Evolutionary conservation across 2,888 invertebrate genomes (phyloP).

Genomic region (Tortricodes alternella): DNA sequence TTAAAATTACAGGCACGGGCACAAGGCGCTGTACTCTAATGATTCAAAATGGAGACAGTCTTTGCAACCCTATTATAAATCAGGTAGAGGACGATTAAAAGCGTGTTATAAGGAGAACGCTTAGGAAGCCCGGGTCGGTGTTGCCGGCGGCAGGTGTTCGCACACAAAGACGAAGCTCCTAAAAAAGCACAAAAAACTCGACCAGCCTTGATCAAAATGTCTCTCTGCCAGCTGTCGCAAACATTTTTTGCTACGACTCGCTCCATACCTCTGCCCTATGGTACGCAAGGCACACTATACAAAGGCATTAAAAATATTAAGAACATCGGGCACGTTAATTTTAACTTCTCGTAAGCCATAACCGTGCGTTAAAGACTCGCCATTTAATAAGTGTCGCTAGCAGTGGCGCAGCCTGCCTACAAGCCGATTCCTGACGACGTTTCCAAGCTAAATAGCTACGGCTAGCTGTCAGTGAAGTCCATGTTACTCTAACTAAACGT

Average conservation of each 20-base stretch:
- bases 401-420: too few species aligned
- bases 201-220: slow-evolving; percentile 54
- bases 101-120: slow-evolving; percentile 22
- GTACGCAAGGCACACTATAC: background rate
- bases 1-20: too few species aligned
- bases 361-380: too few species aligned
- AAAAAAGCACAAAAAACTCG: slow-evolving; percentile 45
- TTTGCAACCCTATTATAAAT: slow-evolving; percentile 31
- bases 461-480: too few species aligned
- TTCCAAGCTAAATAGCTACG: too few species aligned
- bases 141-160: slow-evolving; percentile 59
- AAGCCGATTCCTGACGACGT: too few species aligned
- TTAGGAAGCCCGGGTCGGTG: slow-evolving; percentile 43
- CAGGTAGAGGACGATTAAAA: slow-evolving; percentile 48
- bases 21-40: too few species aligned
- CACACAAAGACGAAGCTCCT: slow-evolving; percentile 59
- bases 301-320: slow-evolving; percentile 8
- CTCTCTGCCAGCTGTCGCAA: slow-evolving; percentile 65
- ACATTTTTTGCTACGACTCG: slow-evolving; percentile 52
- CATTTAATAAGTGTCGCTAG: too few species aligned
- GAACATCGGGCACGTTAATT: background rate
- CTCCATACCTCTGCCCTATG: slow-evolving; percentile 1
- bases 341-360: background rate
- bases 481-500: too few species aligned
- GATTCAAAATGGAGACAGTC: background rate